Evolutionary conservation across 2,888 invertebrate species (phyloP).

Genomic region (Matsumyia berberina): DNA sequence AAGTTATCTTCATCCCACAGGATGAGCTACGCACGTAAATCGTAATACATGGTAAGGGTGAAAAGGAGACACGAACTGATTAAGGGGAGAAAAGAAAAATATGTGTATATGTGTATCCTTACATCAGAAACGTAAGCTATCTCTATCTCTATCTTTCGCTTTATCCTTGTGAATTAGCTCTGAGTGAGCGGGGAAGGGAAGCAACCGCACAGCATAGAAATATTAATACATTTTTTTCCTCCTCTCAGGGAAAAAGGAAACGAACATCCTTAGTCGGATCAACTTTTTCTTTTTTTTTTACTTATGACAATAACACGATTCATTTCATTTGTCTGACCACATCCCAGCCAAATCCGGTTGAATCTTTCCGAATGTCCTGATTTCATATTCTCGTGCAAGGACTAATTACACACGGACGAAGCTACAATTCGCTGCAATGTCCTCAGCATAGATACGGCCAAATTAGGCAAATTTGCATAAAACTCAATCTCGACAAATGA

Average conservation of each 20-base stretch:
- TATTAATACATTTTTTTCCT: slow-evolving; percentile 62
- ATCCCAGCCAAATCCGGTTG: not conserved
- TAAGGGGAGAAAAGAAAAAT: slow-evolving; percentile 45
- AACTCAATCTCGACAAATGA: slow-evolving; percentile 54
- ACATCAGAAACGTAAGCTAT: slow-evolving; percentile 54
- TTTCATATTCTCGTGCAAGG: slow-evolving; percentile 37
- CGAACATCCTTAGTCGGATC: slow-evolving; percentile 16
- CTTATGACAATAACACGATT: slow-evolving; percentile 46
- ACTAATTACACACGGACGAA: slow-evolving; percentile 55
- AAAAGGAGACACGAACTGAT: slow-evolving; percentile 36
- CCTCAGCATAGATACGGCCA: slow-evolving; percentile 65
- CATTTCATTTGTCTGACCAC: slow-evolving; percentile 43
- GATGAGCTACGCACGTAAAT: slow-evolving; percentile 76
- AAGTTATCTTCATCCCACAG: slow-evolving; percentile 72
- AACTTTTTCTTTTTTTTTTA: slow-evolving; percentile 31
- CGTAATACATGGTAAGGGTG: slow-evolving; percentile 48
- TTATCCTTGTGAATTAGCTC: slow-evolving; percentile 71
- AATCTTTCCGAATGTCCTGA: slow-evolving; percentile 56
- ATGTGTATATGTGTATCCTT: slow-evolving; percentile 44
- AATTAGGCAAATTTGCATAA: slow-evolving; percentile 66
- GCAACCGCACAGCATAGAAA: slow-evolving; percentile 37
- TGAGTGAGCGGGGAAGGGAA: not conserved
- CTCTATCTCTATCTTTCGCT: slow-evolving; percentile 57
- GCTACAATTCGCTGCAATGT: slow-evolving; percentile 30
- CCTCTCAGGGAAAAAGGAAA: slow-evolving; percentile 13